Evolutionary conservation across 2,797 vertebrate genomes (phyloP), one percentile per base, ranked within the genome.

Genomic region (Lophotriccus pileatus): DNA sequence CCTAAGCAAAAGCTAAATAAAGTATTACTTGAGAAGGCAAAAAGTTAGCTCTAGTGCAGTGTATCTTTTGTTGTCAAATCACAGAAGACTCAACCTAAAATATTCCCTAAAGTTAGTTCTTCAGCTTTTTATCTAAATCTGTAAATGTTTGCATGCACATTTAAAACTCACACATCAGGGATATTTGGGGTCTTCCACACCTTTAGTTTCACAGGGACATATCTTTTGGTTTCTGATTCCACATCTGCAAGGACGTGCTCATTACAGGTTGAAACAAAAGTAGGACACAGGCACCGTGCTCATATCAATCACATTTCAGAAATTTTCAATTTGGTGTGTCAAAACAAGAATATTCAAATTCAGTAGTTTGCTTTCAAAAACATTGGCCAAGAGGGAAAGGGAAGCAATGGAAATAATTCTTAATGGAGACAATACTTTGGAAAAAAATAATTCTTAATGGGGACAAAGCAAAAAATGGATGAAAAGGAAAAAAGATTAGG

Each of bases 1-100:
- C 32, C 10, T 89, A 78, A 73, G 46, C 15, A 87, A 84, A 90
- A 84, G 14, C 67, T 75, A 70, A 89, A 70, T 30, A 53, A 22
- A 23, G 5, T 47, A 64, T 59, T 95, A 74, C 32, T 62, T n/a
- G 16, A 68, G 47, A 79, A 64, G 6, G 14, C 14, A 68, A 87
- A 81, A 74, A 50, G 8, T 21, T 44, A 77, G 3, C 9, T 49
- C 14, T 67, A 66, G 13, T 39, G 15, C 25, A 68, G n/a, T 64
- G 3, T 24, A 37, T 41, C 12, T 55, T 50, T 34, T 47, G 8
- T 39, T 74, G 25, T 4, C 2, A 72, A 69, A 81, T 30, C 23
- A 52, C n/a, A 60, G 41, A 55, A 41, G 24, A 47, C 2, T 73
- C 79, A 34, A 2, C 3, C 7, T 74, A 41, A 67, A 89, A 66